Evolutionary conservation across 2,113 vertebrate species (phyloP), one percentile per base, ranked within the genome.

Genomic region (Caloenas nicobarica): DNA sequence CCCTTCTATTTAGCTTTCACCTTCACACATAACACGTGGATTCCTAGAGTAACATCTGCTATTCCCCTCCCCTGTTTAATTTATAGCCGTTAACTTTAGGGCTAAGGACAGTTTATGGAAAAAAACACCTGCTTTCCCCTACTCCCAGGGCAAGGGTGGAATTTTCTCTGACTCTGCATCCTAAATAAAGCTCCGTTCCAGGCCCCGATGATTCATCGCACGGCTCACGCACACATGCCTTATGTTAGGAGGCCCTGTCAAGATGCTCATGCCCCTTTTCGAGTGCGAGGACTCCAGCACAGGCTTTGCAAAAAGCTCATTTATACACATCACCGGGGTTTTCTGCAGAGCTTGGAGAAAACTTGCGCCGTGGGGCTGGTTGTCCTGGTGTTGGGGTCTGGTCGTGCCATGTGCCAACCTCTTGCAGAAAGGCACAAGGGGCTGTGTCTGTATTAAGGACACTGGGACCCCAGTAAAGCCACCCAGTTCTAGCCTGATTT

Each of bases 21-120:
- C 91, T 96, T 95, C 93, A 94, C 74, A 60, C 58, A 25, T 61
- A 46, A 13, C 69, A 38, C 2, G 5, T 11, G 71, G 96, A 79
- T 58, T 95, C 78, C 86, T 87, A 29, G 64, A 70, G 64, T 17
- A 96, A 93, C 95, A 97, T 96, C 96, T 97, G 96, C 92, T 88
- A 0, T 62, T 92, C 79, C 79, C 96, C 62, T 92, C 79, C 86
- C 62, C 11, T 10, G n/a, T 34, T 89, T 96, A 96, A 97, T 97
- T 97, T 90, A 97, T 94, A 80, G 82, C 70, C 50, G 0, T 92
- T 93, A 62, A 95, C 97, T 96, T 96, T 51, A 81, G 89, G 88
- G 91, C 96, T 93, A 57, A 95, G 97, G 94, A 97, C 94, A 96
- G 97, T 96, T 97, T 97, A 97, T 96, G 96, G 96, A 97, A 97